phyloP scores from a whole-genome alignment of 2,888 invertebrate genomes.

The Hirtodrosophila histrioides region DNA sequence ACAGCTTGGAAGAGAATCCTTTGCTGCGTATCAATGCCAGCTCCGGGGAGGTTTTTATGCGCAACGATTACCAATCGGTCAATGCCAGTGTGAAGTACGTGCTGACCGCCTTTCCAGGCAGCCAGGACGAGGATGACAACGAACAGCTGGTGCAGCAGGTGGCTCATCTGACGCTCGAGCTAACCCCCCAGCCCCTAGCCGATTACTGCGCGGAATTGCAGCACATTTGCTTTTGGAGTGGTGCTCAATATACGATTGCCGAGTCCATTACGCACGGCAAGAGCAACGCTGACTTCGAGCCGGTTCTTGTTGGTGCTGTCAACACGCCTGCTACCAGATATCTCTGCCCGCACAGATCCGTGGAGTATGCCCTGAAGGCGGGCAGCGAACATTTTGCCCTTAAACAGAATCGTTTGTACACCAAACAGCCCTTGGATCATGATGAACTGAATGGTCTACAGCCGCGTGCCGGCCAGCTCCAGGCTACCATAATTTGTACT shows the following conservation, averaged over 20 bases:
- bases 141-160: conserved; percentile 63
- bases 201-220: conserved; percentile 80
- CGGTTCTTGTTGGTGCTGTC: conserved; percentile 83
- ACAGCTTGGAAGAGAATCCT: conserved; percentile 79
- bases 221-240: conserved; percentile 82
- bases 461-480: conserved; percentile 76
- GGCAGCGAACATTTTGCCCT: conserved; percentile 83
- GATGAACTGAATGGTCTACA: conserved; percentile 83
- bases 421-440: conserved; percentile 84
- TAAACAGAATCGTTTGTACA: conserved; percentile 83
- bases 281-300: conserved; percentile 47
- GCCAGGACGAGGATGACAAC: conserved; percentile 19
- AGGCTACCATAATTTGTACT: conserved; percentile 82
- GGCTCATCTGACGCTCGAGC: conserved; percentile 80
- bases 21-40: conserved; percentile 77
- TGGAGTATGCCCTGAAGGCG: conserved; percentile 84
- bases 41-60: conserved; percentile 82
- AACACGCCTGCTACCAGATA: conserved; percentile 84
- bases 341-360: conserved; percentile 85
- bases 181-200: conserved; percentile 69
- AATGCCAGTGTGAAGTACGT: conserved; percentile 69
- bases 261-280: conserved; percentile 62
- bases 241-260: conserved; percentile 78
- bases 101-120: conserved; percentile 76
- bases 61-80: conserved; percentile 74